A percentile compares a stretch with the other conserved stretches of the same genome.
Evolutionary conservation across 2,113 vertebrate genomes (phyloP).

Genomic region (Mustela lutreola): DNA sequence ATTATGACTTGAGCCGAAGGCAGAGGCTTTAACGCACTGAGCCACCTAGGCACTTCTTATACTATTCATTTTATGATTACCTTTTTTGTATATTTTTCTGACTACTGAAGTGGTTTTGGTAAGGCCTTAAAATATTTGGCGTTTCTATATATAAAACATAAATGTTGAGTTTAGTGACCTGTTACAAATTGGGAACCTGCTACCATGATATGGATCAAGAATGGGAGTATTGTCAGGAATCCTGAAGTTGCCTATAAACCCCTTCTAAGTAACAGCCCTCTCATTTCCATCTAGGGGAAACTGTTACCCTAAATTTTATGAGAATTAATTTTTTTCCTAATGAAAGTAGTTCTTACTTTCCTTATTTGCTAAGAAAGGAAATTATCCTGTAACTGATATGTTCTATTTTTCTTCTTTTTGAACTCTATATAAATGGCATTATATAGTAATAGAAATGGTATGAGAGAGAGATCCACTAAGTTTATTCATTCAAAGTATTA

Average conservation of each 20-base stretch:
- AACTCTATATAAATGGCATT: background rate
- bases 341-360: background rate
- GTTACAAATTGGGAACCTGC: background rate
- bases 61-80: background rate
- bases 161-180: background rate
- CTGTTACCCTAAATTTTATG: background rate
- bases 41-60: too few species aligned
- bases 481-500: background rate
- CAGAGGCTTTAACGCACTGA: too few species aligned
- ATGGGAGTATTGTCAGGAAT: background rate
- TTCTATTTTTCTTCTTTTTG: background rate
- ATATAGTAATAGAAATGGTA: background rate
- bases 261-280: background rate
- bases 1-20: too few species aligned
- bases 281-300: background rate
- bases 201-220: background rate
- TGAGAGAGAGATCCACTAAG: constrained; percentile 46
- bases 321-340: background rate
- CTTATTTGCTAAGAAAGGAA: background rate
- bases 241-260: rapidly evolving
- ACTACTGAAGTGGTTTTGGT: background rate
- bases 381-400: background rate
- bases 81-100: background rate
- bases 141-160: background rate
- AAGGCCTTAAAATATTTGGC: background rate